Percentiles rank a stretch among this genome's conserved stretches.
Conservation (phyloP, 23 tunicate genomes). For the Phallusia fumigata region DNA sequence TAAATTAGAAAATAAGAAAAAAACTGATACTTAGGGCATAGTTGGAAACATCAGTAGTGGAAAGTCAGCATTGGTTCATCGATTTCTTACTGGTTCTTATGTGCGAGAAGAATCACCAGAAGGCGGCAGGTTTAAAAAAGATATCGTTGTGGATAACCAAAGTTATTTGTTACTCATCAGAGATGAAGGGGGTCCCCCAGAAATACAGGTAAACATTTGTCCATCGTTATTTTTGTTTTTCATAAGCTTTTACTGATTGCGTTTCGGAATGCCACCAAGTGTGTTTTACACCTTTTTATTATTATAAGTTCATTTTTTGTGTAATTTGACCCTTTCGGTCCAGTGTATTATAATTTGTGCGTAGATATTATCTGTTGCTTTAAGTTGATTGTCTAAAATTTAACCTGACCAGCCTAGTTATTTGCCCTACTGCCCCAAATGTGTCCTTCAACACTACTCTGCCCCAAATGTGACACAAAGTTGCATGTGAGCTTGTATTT, state of each 20-base stretch:
- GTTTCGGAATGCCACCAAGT: too few relatives aligned
- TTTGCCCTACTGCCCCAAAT: too few relatives aligned
- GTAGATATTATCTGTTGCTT: too few relatives aligned
- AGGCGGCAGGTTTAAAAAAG: conserved; percentile 95
- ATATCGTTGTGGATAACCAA: conserved; percentile 68
- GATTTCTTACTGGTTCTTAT: conserved; percentile 91
- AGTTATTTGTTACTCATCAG: conserved; percentile 74
- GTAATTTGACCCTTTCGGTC: too few relatives aligned
- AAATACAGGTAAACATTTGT: conserved; percentile 56
- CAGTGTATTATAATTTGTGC: too few relatives aligned
- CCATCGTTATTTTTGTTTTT: too few relatives aligned
- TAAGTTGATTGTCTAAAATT: too few relatives aligned
- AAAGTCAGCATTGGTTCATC: conserved; percentile 90
- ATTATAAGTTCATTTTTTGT: too few relatives aligned
- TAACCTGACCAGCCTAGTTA: too few relatives aligned
- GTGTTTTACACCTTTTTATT: too few relatives aligned
- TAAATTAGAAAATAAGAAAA: too few relatives aligned
- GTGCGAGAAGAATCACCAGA: conserved; percentile 92
- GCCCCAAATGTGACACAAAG: not conserved
- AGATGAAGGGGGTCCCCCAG: conserved; percentile 93
- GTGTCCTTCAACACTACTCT: too few relatives aligned
- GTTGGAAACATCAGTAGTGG: conserved; percentile 70
- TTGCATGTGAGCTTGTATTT: not conserved
- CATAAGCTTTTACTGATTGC: not conserved
- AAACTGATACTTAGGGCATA: conserved; percentile 64